These are phyloP conservation scores for Mesaphorura yosii DNA, from an alignment of 1,140 invertebrate genomes.

Conservation along the genomic window DNA sequence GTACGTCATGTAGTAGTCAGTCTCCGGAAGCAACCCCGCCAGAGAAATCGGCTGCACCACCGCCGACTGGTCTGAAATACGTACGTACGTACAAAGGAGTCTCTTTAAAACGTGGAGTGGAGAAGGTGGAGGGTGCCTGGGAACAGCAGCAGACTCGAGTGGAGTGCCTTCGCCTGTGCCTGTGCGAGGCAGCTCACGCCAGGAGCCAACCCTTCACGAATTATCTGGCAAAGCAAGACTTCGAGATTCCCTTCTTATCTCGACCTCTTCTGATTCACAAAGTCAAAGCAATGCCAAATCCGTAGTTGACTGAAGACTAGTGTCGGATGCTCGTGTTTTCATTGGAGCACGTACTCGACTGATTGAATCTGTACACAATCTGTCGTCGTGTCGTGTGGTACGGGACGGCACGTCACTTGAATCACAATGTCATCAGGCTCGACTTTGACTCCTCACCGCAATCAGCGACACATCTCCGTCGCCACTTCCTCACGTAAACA, in stretches of 20 bases:
- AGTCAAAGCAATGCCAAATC: no score
- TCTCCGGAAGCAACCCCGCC: constrained; percentile 73
- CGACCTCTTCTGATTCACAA: no score
- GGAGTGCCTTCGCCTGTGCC: neutral
- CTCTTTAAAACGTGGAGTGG: neutral
- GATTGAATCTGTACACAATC: constrained; percentile 31
- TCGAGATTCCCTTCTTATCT: constrained; percentile 7
- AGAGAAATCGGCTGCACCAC: constrained; percentile 70
- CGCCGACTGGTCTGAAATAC: constrained; percentile 59
- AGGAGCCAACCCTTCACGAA: constrained; percentile 26
- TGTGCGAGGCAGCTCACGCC: constrained; percentile 30
- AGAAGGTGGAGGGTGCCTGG: no score
- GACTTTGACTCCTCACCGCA: no score
- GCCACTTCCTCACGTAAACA: no score
- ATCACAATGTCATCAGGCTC: constrained; percentile 29
- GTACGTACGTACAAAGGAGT: no score
- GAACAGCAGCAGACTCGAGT: constrained; percentile 9
- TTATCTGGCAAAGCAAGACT: constrained; percentile 24
- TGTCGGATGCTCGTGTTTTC: neutral
- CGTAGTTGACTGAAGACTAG: neutral
- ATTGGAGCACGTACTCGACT: constrained; percentile 24
- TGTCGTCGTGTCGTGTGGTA: constrained; percentile 7
- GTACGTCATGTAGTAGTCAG: constrained; percentile 92
- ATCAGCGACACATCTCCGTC: no score
- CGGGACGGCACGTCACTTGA: constrained; percentile 21